A percentile compares a stretch with the other conserved stretches of the same genome.
These are phyloP conservation scores for Lepidostoma basale DNA, from an alignment of 1,140 invertebrate genomes.

Conservation along the genomic window DNA sequence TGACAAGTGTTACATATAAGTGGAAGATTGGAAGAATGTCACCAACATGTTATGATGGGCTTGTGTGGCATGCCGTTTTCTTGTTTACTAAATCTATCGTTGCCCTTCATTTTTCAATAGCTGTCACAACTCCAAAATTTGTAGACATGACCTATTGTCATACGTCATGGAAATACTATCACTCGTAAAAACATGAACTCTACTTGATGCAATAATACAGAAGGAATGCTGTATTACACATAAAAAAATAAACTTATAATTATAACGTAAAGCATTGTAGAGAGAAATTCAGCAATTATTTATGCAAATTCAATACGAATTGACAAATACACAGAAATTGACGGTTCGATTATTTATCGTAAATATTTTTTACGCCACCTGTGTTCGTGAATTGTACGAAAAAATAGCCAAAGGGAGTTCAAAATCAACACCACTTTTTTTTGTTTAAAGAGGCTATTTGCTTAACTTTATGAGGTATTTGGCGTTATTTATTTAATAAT, in stretches of 20 bases:
- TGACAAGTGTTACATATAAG: neutral
- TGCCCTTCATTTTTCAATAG: conserved; percentile 60
- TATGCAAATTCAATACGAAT: conserved; percentile 31
- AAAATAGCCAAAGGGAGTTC: too few species aligned
- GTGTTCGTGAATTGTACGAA: too few species aligned
- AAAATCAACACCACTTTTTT: too few species aligned
- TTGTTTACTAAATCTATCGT: conserved; percentile 53
- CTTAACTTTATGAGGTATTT: too few species aligned
- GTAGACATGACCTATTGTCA: conserved; percentile 50
- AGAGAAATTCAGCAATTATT: conserved; percentile 21
- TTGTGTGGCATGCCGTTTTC: conserved; percentile 60
- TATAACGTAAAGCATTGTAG: conserved; percentile 23
- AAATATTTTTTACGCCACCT: too few species aligned
- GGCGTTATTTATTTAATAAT: too few species aligned
- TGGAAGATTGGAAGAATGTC: neutral
- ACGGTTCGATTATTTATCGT: conserved; percentile 37
- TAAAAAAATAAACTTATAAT: neutral
- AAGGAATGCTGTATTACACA: neutral
- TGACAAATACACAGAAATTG: conserved; percentile 37
- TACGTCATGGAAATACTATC: conserved; percentile 25
- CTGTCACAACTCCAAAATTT: conserved; percentile 53
- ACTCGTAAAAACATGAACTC: neutral
- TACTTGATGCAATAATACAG: conserved; percentile 6
- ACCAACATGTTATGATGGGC: conserved; percentile 66
- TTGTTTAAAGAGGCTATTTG: too few species aligned